These are phyloP conservation scores for Simalia tracyae DNA, from an alignment of 2,797 vertebrate genomes.

Conservation along the genomic window DNA sequence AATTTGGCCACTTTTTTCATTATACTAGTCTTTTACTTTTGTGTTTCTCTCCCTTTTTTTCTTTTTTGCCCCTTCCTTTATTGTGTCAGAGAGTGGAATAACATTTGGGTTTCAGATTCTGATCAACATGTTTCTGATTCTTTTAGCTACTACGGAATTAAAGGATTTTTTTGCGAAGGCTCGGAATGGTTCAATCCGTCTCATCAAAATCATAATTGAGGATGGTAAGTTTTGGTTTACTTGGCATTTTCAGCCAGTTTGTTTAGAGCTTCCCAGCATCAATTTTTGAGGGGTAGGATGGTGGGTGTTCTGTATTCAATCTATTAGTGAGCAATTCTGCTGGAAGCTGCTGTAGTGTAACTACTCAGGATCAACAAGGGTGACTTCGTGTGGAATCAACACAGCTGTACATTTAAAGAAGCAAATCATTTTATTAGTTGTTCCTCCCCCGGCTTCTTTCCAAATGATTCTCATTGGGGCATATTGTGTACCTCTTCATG, in stretches of 20 bases:
- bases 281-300: background rate
- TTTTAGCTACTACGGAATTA: slow-evolving; percentile 92
- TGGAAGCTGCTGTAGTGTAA: slow-evolving; percentile 66
- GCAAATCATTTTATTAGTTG: background rate
- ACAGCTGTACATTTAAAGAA: slow-evolving; percentile 25
- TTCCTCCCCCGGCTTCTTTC: background rate
- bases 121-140: slow-evolving; percentile 90
- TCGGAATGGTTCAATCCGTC: slow-evolving; percentile 86
- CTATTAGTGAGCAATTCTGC: slow-evolving; percentile 69
- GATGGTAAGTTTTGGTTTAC: slow-evolving; percentile 82
- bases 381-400: background rate
- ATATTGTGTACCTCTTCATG: background rate
- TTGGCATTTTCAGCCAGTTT: slow-evolving; percentile 1
- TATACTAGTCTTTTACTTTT: background rate
- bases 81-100: background rate
- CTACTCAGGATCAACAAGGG: slow-evolving; percentile 65
- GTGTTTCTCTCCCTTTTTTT: background rate
- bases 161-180: slow-evolving; percentile 93
- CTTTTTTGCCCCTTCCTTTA: fast-evolving
- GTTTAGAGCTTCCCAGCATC: background rate
- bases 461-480: background rate
- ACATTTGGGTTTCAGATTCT: slow-evolving; percentile 30
- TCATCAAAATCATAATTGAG: slow-evolving; percentile 94
- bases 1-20: slow-evolving; percentile 23
- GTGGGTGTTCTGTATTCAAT: background rate